Base-by-base conservation (phyloP, 2,113 vertebrate genomes). In the Galbula dea region DNA sequence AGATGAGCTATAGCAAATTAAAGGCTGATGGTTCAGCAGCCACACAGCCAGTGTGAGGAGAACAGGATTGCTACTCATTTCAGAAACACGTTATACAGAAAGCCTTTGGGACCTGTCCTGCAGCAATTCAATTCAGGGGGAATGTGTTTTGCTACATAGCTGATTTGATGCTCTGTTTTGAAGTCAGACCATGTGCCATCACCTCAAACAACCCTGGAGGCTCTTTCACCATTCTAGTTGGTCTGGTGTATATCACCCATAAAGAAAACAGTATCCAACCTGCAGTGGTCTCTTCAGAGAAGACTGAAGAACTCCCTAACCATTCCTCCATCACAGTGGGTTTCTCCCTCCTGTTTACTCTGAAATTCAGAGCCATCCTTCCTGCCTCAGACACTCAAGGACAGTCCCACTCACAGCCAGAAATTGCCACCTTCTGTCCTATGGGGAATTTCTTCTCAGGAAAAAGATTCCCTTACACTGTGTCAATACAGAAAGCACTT, bases 381-480 rank as follows among this genome's bases (percentile, higher is more conserved):
- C 5, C 46, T 11, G 11, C 9, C 43, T 73, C 57, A 54, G 29
- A 6, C 37, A 20, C 14, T 24, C 23, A 29, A 45, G 41, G 63
- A 12, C 0, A 0, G 21, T 37, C 16, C 57, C 71, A 52, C 29
- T 75, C 19, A 43, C 30, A 14, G 15, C 2, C 30, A 72, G 27
- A 20, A 58, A 17, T 3, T 15, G 9, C n/a, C 49, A 57, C 32
- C 24, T 34, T 49, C 41, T 54, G 9, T 34, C 57, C 58, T 24
- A 5, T 0, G 2, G 15, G 46, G 13, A 77, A 46, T 57, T 66
- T 69, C 19, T 32, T 43, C 21, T 54, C 29, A 43, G 16, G n/a
- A 54, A 80, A 34, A 39, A 1, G 1, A 62, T 57, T 51, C 6
- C 32, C 6, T 23, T 24, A 15, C 11, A 34, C 8, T 58, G 4